A percentile compares a stretch with the other conserved stretches of the same genome.
Evolutionary conservation across 2,797 vertebrate species (phyloP).

Genomic region (Ptychadena robeensis): DNA sequence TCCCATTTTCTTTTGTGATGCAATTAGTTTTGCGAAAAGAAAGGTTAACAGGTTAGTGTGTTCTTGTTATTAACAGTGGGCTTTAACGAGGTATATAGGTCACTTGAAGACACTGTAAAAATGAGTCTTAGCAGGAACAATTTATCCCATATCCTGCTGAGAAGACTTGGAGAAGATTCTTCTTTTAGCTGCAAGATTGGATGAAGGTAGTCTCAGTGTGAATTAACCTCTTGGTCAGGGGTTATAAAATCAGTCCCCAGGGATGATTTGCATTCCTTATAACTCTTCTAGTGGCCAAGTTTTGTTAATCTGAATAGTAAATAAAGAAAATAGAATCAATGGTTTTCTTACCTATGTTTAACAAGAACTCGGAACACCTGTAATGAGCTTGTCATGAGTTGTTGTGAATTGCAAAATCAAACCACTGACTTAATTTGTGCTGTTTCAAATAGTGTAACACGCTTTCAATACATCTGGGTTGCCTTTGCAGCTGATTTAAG

Average conservation of each 20-base stretch:
- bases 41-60: slow-evolving; percentile 42
- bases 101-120: slow-evolving; percentile 24
- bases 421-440: not conserved
- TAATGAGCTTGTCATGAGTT: not conserved
- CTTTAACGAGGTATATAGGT: slow-evolving; percentile 45
- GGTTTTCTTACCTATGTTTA: not conserved
- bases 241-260: slow-evolving; percentile 24
- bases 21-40: slow-evolving; percentile 22
- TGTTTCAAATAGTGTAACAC: not conserved
- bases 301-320: slow-evolving; percentile 9
- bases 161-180: not conserved
- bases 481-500: not conserved
- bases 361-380: not conserved
- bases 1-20: slow-evolving; percentile 16
- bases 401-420: not conserved
- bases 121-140: not conserved
- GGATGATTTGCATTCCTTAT: slow-evolving; percentile 9
- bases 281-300: not conserved
- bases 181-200: slow-evolving; percentile 12
- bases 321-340: not conserved
- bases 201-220: slow-evolving; percentile 24
- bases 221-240: slow-evolving; percentile 1
- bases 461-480: not conserved
- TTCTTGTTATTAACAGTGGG: slow-evolving; percentile 41
- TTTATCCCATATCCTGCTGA: slow-evolving; percentile 18